These are phyloP conservation scores for Stictocephala bisonia DNA, from an alignment of 2,888 invertebrate species.

Conservation along the genomic window DNA sequence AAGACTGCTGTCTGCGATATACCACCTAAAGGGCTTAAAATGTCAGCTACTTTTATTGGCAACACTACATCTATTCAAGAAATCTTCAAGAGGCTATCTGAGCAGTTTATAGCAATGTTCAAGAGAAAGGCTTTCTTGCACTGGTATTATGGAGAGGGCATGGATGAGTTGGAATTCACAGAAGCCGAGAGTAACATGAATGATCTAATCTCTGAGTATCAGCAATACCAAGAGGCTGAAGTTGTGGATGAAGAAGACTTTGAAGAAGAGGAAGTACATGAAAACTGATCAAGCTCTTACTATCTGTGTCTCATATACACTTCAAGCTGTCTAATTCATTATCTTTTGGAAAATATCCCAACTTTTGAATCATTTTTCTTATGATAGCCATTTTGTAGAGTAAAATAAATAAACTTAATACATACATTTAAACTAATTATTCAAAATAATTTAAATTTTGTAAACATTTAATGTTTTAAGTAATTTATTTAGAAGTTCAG, in stretches of 20 bases:
- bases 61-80: slow-evolving; percentile 69
- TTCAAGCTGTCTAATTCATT: too few relatives aligned
- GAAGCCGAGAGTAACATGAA: slow-evolving; percentile 81
- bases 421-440: too few relatives aligned
- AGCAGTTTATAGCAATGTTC: slow-evolving; percentile 70
- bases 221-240: slow-evolving; percentile 70
- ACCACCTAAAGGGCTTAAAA: slow-evolving; percentile 71
- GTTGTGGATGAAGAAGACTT: background rate
- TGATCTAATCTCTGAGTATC: slow-evolving; percentile 78
- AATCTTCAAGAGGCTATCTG: slow-evolving; percentile 68
- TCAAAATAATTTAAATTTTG: too few relatives aligned
- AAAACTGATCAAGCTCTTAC: too few relatives aligned
- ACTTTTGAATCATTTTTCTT: too few relatives aligned
- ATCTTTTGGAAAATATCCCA: too few relatives aligned
- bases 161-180: slow-evolving; percentile 79
- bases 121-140: slow-evolving; percentile 71
- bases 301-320: too few relatives aligned
- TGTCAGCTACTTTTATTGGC: slow-evolving; percentile 72
- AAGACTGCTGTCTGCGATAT: slow-evolving; percentile 73
- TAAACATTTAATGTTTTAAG: too few relatives aligned
- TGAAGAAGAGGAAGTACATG: background rate
- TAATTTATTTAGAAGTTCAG: too few relatives aligned
- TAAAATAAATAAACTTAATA: too few relatives aligned
- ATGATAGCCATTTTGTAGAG: too few relatives aligned
- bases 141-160: slow-evolving; percentile 92